These are phyloP conservation scores for Eonycteris spelaea DNA, from an alignment of 2,113 vertebrate genomes.

Conservation along the genomic window DNA sequence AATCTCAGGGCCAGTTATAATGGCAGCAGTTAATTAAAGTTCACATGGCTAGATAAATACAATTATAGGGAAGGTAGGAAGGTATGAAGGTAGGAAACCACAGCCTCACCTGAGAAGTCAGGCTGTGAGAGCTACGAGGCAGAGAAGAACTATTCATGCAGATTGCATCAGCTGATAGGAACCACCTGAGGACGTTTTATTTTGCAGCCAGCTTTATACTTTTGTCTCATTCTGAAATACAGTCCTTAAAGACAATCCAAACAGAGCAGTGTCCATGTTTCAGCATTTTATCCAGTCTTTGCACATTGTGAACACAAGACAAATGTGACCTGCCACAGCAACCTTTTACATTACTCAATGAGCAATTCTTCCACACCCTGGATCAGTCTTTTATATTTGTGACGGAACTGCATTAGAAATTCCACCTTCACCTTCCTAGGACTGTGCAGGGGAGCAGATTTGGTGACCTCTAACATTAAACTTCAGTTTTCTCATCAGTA, in stretches of 20 bases:
- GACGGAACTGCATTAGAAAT: background rate
- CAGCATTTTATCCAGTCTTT: background rate
- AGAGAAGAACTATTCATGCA: background rate
- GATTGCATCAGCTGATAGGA: background rate
- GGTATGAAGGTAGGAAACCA: background rate
- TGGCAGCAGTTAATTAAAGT: slow-evolving; percentile 7
- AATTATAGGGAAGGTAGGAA: background rate
- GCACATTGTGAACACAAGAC: background rate
- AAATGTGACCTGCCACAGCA: background rate
- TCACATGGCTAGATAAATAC: background rate
- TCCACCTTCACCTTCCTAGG: background rate
- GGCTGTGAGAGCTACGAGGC: background rate
- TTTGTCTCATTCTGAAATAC: slow-evolving; percentile 8
- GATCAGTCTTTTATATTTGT: background rate
- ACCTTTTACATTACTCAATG: background rate
- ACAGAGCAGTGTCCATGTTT: background rate
- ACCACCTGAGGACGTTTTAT: background rate
- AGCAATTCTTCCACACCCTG: background rate
- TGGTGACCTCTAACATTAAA: background rate
- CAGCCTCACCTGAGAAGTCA: background rate
- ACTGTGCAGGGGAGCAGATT: background rate
- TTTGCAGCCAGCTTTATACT: background rate
- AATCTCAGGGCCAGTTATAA: slow-evolving; percentile 20
- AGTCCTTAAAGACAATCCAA: background rate
- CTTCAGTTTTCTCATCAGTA: slow-evolving; percentile 33